Evolutionary conservation across 2,797 vertebrate genomes (phyloP).

Genomic region (Liparis tanakae): DNA sequence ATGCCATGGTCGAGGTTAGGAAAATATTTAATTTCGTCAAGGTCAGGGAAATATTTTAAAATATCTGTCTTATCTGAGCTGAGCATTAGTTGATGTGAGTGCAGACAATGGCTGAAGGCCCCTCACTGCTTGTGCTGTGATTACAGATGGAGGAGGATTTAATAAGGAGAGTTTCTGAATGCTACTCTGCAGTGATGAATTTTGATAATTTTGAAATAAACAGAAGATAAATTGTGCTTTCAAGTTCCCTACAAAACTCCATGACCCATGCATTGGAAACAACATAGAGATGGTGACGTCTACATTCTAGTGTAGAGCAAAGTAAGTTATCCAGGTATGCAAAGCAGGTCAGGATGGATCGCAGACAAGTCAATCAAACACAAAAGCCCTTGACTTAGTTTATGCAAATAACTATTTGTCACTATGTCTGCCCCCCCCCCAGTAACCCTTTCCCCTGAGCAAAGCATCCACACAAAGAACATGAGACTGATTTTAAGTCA

Average conservation of each 20-base stretch:
- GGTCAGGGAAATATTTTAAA: too few species aligned
- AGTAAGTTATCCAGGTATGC: neutral
- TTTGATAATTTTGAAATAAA: neutral
- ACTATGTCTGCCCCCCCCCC: neutral
- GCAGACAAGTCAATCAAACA: neutral
- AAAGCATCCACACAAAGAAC: neutral
- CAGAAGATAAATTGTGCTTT: neutral
- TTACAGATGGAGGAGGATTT: neutral
- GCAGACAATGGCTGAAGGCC: neutral
- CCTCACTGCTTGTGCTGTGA: neutral
- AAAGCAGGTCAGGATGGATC: neutral
- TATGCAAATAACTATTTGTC: neutral
- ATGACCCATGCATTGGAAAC: neutral
- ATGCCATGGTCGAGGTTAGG: too few species aligned
- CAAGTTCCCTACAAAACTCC: neutral
- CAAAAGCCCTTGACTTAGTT: neutral
- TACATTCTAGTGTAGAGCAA: neutral
- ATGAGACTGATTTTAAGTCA: neutral
- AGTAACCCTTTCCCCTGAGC: neutral
- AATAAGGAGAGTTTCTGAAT: neutral
- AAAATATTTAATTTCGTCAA: too few species aligned
- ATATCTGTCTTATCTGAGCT: neutral
- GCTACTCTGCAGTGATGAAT: neutral
- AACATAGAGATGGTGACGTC: neutral
- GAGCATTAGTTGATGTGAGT: neutral